phyloP scores from a whole-genome alignment of 2,797 vertebrate genomes.

The Dallia pectoralis region DNA sequence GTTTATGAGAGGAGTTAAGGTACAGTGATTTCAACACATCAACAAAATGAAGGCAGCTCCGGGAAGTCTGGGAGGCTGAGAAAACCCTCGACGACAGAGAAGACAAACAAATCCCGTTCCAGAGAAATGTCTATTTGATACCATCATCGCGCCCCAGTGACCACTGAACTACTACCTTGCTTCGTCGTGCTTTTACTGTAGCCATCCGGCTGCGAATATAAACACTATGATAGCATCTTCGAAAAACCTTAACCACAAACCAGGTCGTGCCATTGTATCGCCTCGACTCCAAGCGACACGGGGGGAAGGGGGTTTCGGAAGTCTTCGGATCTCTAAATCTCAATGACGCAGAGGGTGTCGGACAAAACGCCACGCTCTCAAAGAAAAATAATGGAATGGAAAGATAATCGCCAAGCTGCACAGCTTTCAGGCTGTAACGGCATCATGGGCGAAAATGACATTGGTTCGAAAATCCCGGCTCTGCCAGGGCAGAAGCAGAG shows the following conservation, averaged over 20 bases:
- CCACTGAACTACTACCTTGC: not conserved
- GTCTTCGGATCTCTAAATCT: constrained; percentile 30
- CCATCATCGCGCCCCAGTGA: not conserved
- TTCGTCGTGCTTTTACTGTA: not conserved
- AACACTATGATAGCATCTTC: not conserved
- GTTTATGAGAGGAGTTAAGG: not conserved
- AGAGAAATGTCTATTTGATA: not conserved
- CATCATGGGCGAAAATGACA: constrained; percentile 71
- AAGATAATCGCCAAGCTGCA: constrained; percentile 60
- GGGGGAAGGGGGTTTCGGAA: constrained; percentile 30
- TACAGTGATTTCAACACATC: not conserved
- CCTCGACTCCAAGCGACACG: constrained; percentile 40
- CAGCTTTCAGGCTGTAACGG: constrained; percentile 40
- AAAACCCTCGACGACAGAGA: not conserved
- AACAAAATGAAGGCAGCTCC: not conserved
- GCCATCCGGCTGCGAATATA: not conserved
- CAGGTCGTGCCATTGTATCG: constrained; percentile 33
- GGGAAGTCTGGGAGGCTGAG: not conserved
- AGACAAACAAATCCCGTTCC: not conserved
- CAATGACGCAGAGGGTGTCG: constrained; percentile 32
- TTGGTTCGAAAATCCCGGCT: constrained; percentile 75
- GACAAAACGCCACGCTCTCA: constrained; percentile 32
- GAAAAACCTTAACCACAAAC: not conserved
- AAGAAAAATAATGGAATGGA: constrained; percentile 51
- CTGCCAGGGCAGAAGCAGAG: constrained; percentile 60